These are phyloP conservation scores for Eurypyga helias DNA, from an alignment of 2,113 vertebrate species.

Conservation along the genomic window DNA sequence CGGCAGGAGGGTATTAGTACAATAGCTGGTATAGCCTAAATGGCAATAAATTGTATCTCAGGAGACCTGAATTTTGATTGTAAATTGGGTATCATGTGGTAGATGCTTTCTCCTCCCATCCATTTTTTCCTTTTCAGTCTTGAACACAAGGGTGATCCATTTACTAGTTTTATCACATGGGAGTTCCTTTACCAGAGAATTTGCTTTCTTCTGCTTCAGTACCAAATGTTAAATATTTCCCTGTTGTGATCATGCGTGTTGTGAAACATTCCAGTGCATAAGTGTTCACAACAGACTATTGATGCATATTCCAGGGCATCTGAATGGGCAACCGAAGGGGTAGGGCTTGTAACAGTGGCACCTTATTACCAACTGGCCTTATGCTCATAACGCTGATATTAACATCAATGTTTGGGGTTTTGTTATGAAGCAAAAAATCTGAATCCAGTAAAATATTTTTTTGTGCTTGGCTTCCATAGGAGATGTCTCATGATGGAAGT, in stretches of 20 bases:
- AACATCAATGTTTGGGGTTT: background rate
- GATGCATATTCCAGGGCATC: background rate
- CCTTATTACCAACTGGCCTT: background rate
- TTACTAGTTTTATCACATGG: background rate
- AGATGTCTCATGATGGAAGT: background rate
- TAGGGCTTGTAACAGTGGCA: background rate
- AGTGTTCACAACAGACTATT: background rate
- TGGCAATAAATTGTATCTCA: background rate
- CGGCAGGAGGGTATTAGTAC: background rate
- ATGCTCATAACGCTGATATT: background rate
- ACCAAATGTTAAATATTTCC: background rate
- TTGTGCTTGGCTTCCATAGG: background rate
- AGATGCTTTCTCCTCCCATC: background rate
- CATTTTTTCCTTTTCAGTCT: background rate
- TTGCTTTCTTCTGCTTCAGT: background rate
- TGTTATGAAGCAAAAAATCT: background rate
- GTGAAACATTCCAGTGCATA: background rate
- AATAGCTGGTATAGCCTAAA: background rate
- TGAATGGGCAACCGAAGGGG: background rate
- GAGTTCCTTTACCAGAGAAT: background rate
- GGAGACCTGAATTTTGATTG: background rate
- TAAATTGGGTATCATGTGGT: background rate
- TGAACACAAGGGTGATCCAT: background rate
- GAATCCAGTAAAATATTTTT: background rate
- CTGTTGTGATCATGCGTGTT: background rate